A percentile compares a stretch with the other conserved stretches of the same genome.
These are phyloP conservation scores for Gambelia wislizenii DNA, from an alignment of 2,797 vertebrate species.

Conservation along the genomic window DNA sequence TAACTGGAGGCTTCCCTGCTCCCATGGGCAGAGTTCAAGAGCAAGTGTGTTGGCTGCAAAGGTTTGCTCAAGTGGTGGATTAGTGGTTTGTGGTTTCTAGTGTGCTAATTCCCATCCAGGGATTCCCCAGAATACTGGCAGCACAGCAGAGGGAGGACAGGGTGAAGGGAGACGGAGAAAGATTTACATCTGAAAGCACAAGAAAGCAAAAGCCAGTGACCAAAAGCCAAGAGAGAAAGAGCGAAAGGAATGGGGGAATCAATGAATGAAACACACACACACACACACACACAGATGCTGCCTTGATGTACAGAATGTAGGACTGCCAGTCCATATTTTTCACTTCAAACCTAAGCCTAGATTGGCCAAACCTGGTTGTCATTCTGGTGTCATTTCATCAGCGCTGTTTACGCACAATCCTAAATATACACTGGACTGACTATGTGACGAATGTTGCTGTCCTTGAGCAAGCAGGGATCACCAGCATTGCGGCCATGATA, in stretches of 20 bases:
- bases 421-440: too few relatives aligned
- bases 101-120: background rate
- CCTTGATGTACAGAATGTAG: background rate
- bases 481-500: too few relatives aligned
- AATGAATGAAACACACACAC: too few relatives aligned
- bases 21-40: background rate
- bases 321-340: background rate
- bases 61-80: conserved; percentile 21
- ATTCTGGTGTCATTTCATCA: too few relatives aligned
- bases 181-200: background rate
- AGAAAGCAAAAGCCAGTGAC: background rate
- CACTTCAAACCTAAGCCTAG: background rate
- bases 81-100: conserved; percentile 38
- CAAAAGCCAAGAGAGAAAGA: background rate
- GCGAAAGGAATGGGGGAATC: too few relatives aligned
- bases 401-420: too few relatives aligned
- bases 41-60: background rate
- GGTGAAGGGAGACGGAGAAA: background rate
- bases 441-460: too few relatives aligned
- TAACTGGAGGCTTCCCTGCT: rapidly evolving
- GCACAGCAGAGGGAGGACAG: background rate
- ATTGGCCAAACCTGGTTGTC: background rate
- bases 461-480: too few relatives aligned
- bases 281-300: too few relatives aligned
- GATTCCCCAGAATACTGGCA: background rate